phyloP scores from a whole-genome alignment of 2,113 vertebrate species.

The Trichomycterus rosablanca region DNA sequence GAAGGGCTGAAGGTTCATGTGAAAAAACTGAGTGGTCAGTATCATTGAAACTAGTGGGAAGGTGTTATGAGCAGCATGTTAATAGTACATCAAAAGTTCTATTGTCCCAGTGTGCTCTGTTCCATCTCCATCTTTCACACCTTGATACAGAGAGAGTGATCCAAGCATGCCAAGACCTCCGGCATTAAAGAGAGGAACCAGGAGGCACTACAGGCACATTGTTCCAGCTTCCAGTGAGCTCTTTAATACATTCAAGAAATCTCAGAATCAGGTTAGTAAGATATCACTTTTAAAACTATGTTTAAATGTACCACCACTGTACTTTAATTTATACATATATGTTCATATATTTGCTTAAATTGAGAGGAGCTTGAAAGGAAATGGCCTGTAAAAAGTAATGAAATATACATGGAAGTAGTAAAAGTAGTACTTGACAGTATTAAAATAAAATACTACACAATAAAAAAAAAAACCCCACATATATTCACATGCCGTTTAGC shows the following conservation, averaged over 20 bases:
- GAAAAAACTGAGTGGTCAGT: neutral
- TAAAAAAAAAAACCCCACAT: too few relatives aligned
- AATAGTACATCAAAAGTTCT: conserved; percentile 38
- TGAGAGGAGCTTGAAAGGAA: too few relatives aligned
- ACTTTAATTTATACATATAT: too few relatives aligned
- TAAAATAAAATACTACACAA: too few relatives aligned
- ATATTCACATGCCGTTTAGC: too few relatives aligned
- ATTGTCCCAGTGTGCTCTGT: conserved; percentile 5
- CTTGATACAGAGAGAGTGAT: neutral
- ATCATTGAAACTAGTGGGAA: conserved; percentile 17
- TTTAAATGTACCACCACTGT: neutral
- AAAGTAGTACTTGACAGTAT: too few relatives aligned
- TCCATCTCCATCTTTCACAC: conserved; percentile 5
- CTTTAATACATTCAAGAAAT: too few relatives aligned
- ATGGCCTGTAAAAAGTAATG: too few relatives aligned
- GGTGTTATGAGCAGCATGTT: neutral
- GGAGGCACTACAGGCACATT: neutral
- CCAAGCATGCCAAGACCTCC: too few relatives aligned
- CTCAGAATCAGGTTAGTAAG: neutral
- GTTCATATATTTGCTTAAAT: too few relatives aligned
- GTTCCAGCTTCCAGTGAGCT: neutral
- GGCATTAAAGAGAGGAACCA: neutral
- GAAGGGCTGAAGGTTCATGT: neutral
- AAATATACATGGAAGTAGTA: too few relatives aligned
- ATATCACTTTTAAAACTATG: neutral